These are phyloP conservation scores for Xestoiulus laeticollis DNA, from an alignment of 2,888 invertebrate genomes.

Conservation along the genomic window DNA sequence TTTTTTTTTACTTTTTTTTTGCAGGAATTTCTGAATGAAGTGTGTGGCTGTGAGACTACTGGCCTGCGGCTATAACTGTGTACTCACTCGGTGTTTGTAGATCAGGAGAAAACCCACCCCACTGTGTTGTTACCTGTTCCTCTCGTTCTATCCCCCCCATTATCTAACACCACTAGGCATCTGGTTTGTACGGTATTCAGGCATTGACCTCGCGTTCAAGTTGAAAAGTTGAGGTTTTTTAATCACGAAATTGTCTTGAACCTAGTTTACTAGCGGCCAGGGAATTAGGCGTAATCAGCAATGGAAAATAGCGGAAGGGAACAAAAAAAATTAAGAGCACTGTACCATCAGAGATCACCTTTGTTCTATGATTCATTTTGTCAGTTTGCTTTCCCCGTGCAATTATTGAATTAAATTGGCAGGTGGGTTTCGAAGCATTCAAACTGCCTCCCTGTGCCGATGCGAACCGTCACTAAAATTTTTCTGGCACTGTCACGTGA, in stretches of 20 bases:
- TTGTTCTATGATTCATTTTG: background rate
- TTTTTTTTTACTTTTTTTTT: constrained; percentile 3
- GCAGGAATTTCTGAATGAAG: background rate
- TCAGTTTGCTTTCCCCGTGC: background rate
- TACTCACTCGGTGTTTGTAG: constrained; percentile 7
- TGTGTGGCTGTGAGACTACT: background rate
- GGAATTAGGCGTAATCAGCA: background rate
- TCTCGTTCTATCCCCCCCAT: background rate
- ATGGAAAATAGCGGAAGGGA: background rate
- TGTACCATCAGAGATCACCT: background rate
- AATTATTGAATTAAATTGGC: background rate
- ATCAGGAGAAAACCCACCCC: constrained; percentile 19
- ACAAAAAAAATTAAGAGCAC: background rate
- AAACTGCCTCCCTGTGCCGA: background rate
- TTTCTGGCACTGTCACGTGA: background rate
- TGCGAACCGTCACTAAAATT: background rate
- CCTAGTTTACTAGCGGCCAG: background rate
- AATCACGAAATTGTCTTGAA: background rate
- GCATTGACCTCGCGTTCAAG: constrained; percentile 8
- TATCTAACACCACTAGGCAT: background rate
- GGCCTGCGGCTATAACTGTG: background rate
- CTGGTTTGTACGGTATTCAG: background rate
- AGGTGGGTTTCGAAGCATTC: background rate
- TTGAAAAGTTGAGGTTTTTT: constrained; percentile 12
- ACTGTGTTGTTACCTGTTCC: constrained; percentile 26